Conservation (phyloP, 2,797 vertebrate genomes). For the Silurus aristotelis region DNA sequence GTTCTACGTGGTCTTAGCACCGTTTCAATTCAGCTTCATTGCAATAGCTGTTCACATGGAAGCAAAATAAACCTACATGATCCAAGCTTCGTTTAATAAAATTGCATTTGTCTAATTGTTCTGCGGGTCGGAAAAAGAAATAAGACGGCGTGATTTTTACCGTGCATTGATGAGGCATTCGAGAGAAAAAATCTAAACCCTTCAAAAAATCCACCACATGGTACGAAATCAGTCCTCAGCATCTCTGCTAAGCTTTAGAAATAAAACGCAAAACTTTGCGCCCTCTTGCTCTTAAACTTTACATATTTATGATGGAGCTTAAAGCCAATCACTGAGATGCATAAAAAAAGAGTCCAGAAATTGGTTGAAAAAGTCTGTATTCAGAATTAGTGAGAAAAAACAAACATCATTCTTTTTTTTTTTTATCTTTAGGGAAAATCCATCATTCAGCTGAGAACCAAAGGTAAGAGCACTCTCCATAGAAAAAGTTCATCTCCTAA, state of each 20-base stretch:
- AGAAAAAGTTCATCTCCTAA: slow-evolving; percentile 22
- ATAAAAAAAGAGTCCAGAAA: slow-evolving; percentile 47
- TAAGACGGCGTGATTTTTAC: background rate
- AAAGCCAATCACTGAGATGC: slow-evolving; percentile 50
- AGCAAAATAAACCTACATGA: slow-evolving; percentile 4
- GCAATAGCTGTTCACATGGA: slow-evolving; percentile 10
- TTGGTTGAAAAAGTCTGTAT: slow-evolving; percentile 60
- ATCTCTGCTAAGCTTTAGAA: slow-evolving; percentile 29
- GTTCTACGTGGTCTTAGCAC: slow-evolving; percentile 28
- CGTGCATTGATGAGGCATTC: background rate
- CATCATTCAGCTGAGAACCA: slow-evolving; percentile 22
- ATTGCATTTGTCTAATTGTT: slow-evolving; percentile 27
- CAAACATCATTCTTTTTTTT: slow-evolving; percentile 55
- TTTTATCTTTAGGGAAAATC: background rate
- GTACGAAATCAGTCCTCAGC: slow-evolving; percentile 4
- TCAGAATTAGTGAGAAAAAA: slow-evolving; percentile 61
- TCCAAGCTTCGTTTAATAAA: slow-evolving; percentile 22
- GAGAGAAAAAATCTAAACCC: background rate
- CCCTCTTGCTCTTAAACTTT: slow-evolving; percentile 17
- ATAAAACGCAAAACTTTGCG: slow-evolving; percentile 50
- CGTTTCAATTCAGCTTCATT: slow-evolving; percentile 33
- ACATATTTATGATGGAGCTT: slow-evolving; percentile 37
- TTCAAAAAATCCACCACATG: background rate
- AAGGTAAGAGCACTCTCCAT: slow-evolving; percentile 11
- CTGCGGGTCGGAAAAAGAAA: background rate